Evolutionary conservation across 1,140 invertebrate species (phyloP).

Genomic region (Lasioglossum baleicum): DNA sequence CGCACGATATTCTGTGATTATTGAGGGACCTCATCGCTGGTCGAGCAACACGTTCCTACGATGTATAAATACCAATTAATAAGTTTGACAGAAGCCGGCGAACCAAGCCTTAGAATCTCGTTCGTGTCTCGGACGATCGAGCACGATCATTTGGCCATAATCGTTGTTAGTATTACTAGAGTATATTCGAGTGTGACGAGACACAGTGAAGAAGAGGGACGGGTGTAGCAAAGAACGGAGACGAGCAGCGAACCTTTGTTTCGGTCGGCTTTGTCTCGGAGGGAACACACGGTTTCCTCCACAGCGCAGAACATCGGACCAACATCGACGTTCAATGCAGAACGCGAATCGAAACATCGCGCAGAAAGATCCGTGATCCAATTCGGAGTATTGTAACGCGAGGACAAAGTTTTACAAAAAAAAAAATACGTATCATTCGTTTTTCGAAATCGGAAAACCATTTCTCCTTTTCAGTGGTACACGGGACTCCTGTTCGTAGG

Average conservation of each 20-base stretch:
- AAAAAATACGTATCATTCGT: no score
- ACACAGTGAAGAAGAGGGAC: neutral
- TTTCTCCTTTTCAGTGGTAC: no score
- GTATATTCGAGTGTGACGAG: neutral
- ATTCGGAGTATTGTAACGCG: no score
- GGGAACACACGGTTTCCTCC: neutral
- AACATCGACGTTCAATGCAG: no score
- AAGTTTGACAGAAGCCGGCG: neutral
- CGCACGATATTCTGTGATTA: slow-evolving; percentile 54
- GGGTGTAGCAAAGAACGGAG: neutral
- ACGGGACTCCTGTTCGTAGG: no score
- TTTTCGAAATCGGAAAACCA: no score
- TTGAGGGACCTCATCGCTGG: slow-evolving; percentile 51
- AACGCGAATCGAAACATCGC: no score
- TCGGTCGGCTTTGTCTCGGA: neutral
- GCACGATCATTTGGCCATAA: slow-evolving; percentile 1
- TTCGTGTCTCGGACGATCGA: neutral
- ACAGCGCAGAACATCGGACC: neutral
- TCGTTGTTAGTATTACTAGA: slow-evolving; percentile 28
- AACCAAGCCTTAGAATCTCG: neutral
- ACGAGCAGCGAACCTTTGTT: neutral
- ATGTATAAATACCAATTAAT: neutral
- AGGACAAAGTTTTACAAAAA: no score
- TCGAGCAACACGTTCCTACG: slow-evolving; percentile 33
- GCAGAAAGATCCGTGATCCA: no score